Base-by-base conservation (phyloP, 1,140 invertebrate species). In the Ceratina australensis region DNA sequence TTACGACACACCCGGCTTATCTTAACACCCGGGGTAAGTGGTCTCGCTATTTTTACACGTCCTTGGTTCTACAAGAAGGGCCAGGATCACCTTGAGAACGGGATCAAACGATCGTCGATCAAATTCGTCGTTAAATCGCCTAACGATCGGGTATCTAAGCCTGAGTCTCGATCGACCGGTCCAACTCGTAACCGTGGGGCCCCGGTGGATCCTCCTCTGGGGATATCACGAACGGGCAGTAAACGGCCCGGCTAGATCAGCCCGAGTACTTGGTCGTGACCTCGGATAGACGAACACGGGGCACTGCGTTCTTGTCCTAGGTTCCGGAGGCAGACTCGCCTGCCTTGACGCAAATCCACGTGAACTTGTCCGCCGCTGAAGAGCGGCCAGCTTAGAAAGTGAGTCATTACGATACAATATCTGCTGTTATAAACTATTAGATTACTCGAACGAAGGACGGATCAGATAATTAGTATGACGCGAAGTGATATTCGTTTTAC, bases 201-300 rank as follows among this genome's bases (percentile, higher is more conserved):
- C 60, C 60, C 61, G 56, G 26, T 54, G 72, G 33, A 65, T 66
- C 57, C 57, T 16, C 73, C 50, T 54, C 52, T 69, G 61, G 67
- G 49, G 77, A 24, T 73, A 80, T 68, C 72, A n/a, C 76, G 54
- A 24, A n/a, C 69, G 72, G 42, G 57, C 75, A 80, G 76, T 68
- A 57, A 69, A 80, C 54, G 75, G 74, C 76, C 75, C 57, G 83
- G 60, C 83, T 84, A 85, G 82, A 78, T 85, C 82, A 82, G 80
- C 72, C 69, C 72, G 61, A 76, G 80, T 79, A 74, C 42, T 16
- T 76, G 57, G 64, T 81, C 78, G 77, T 86, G 84, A 84, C 78
- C 81, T 82, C 84, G 69, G 80, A 81, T 75, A 76, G 72, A 80
- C 69, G 75, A 74, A 66, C 47, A 26, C 33, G 33, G 63, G 64